Evolutionary conservation across 2,797 vertebrate genomes (phyloP), one percentile per base, ranked within the genome.

Genomic region (Ceryle rudis): DNA sequence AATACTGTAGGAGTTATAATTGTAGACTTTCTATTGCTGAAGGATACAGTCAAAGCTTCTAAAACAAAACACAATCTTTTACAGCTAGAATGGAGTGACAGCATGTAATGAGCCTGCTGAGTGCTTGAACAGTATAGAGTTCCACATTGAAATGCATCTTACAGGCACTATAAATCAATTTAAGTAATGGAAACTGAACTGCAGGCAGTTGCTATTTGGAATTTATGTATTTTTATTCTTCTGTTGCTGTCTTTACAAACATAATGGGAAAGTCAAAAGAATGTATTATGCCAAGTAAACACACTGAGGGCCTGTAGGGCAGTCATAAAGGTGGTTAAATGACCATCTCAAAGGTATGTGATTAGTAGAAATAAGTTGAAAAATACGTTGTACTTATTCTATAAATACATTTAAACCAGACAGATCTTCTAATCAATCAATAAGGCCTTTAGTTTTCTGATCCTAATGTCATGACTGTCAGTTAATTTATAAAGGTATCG

Each of bases 131-230:
- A 61, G 17, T 23, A 15, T 6, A 72, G 41, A 72, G 29, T 69
- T 92, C 65, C 61, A 33, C 51, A 46, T 55, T 73, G 72, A 91
- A 93, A 75, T 83, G 71, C 31, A 84, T 94, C 71, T 93, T 86
- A 47, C 46, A 87, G 72, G 51, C 86, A 86, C 91, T 94, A 88
- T 91, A 93, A 96, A 95, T 95, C 73, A 86, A 78, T 95, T 91
- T 93, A 55, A 87, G 33, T 74, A 94, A 88, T 42, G 33, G 69
- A 95, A 92, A 95, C 82, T 66, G 85, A 90, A 91, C 42, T 67
- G 64, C 49, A 96, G 77, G 37, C 55, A 93, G 35, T 67, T 93
- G 55, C 33, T 90, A 6, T 86, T 78, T 93, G 64, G n/a, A 95
- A 57, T 94, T 81, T 69, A 58, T 84, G 60, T 72, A 6, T 77